Percentiles rank a stretch among this genome's conserved stretches.
phyloP scores from a whole-genome alignment of 2,888 invertebrate genomes.

The Coenonympha glycerion region DNA sequence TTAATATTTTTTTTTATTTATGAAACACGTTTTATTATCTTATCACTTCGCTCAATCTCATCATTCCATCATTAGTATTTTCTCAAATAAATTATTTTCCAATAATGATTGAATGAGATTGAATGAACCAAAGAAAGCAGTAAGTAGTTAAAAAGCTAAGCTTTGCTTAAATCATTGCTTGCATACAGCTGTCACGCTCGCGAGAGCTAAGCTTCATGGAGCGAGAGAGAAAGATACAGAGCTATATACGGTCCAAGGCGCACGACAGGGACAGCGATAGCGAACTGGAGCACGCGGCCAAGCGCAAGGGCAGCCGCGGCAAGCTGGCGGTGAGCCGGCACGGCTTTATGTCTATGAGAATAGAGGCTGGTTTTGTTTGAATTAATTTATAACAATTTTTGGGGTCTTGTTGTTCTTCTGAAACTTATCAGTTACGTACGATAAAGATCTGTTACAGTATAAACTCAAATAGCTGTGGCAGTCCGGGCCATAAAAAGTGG shows the following conservation, averaged over 20 bases:
- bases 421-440: no score
- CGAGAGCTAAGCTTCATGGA: constrained; percentile 71
- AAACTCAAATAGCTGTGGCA: no score
- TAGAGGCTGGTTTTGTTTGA: constrained; percentile 38
- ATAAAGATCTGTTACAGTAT: no score
- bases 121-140: not conserved
- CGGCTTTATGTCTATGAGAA: constrained; percentile 41
- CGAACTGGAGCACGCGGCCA: constrained; percentile 81
- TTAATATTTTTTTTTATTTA: no score
- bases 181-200: constrained; percentile 70
- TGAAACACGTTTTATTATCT: no score
- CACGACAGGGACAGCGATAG: constrained; percentile 88
- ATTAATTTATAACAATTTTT: no score
- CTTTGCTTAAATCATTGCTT: constrained; percentile 42
- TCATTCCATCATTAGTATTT: no score
- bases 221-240: constrained; percentile 70
- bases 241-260: constrained; percentile 71
- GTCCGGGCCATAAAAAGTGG: no score
- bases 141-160: constrained; percentile 7
- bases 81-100: no score
- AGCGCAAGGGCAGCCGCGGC: constrained; percentile 78
- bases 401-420: no score
- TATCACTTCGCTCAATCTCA: no score
- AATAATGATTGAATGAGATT: not conserved
- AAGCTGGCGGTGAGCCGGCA: constrained; percentile 83